Conservation (phyloP, 1,140 invertebrate genomes). For the Conopomorpha cramerella region DNA sequence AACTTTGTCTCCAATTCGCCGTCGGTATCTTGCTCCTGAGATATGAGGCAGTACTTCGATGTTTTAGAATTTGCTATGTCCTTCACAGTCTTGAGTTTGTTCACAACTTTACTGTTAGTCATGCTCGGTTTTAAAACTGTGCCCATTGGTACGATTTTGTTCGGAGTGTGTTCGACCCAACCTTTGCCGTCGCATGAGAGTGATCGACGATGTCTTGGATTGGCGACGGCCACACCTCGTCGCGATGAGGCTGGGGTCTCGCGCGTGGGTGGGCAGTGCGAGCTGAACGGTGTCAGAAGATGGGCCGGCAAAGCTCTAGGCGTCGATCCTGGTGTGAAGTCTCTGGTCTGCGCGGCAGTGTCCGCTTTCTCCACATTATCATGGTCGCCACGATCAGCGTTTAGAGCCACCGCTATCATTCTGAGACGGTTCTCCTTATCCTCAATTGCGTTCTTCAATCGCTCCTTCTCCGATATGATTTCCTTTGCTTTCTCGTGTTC, state of each 20-base stretch:
- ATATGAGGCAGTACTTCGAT: constrained; percentile 88
- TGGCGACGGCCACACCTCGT: constrained; percentile 66
- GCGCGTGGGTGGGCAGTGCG: constrained; percentile 21
- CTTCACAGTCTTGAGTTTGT: constrained; percentile 72
- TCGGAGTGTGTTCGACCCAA: constrained; percentile 91
- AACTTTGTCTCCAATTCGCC: constrained; percentile 92
- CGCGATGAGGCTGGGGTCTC: constrained; percentile 33
- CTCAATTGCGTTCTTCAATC: constrained; percentile 61
- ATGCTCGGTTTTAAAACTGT: constrained; percentile 89
- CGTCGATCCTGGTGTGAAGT: constrained; percentile 43
- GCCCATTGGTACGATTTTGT: constrained; percentile 71
- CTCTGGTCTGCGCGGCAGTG: constrained; percentile 34
- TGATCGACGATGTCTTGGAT: constrained; percentile 76
- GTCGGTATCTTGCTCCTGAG: constrained; percentile 87
- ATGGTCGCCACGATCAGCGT: constrained; percentile 26
- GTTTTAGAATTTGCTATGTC: constrained; percentile 76
- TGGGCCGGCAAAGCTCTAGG: constrained; percentile 44
- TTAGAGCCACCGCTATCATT: constrained; percentile 38
- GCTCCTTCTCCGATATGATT: constrained; percentile 69
- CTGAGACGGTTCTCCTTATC: constrained; percentile 58
- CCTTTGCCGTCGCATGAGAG: constrained; percentile 74
- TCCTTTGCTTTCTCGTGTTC: constrained; percentile 73
- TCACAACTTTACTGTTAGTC: constrained; percentile 81
- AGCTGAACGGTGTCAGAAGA: constrained; percentile 42
- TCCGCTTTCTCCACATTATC: constrained; percentile 24